A percentile compares a stretch with the other conserved stretches of the same genome.
phyloP scores from a whole-genome alignment of 2,113 vertebrate species.

The Alaudala cheleensis region DNA sequence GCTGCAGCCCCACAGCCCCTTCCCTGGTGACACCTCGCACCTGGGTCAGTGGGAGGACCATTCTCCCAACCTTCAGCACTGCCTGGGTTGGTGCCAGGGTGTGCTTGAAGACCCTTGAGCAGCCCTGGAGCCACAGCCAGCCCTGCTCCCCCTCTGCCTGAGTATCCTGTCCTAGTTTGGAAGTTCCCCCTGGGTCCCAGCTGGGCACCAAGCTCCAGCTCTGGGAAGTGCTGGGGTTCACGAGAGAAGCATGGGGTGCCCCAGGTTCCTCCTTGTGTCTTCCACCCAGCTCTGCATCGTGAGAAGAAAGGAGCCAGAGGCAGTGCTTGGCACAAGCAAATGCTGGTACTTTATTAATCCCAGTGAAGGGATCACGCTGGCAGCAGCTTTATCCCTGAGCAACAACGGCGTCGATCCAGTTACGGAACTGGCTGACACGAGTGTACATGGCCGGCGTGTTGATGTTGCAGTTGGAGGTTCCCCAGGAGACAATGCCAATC shows the following conservation, averaged over 20 bases:
- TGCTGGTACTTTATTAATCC: background rate
- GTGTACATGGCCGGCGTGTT: background rate
- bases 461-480: background rate
- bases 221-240: background rate
- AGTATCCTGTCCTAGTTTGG: background rate
- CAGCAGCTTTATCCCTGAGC: background rate
- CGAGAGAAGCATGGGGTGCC: background rate
- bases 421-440: background rate
- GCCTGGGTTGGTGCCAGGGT: background rate
- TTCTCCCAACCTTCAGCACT: background rate
- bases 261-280: rapidly evolving
- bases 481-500: constrained; percentile 40
- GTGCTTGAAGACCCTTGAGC: background rate
- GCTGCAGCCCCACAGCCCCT: background rate
- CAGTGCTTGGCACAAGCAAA: background rate
- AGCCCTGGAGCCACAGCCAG: background rate
- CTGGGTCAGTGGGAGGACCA: background rate
- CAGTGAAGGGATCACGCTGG: rapidly evolving
- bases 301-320: background rate
- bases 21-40: background rate
- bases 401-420: background rate
- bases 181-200: background rate
- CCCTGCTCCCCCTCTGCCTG: background rate
- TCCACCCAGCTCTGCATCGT: rapidly evolving
- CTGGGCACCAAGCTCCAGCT: background rate